Base-by-base conservation (phyloP, 2,797 vertebrate species). In the Bradypodion pumilum region DNA sequence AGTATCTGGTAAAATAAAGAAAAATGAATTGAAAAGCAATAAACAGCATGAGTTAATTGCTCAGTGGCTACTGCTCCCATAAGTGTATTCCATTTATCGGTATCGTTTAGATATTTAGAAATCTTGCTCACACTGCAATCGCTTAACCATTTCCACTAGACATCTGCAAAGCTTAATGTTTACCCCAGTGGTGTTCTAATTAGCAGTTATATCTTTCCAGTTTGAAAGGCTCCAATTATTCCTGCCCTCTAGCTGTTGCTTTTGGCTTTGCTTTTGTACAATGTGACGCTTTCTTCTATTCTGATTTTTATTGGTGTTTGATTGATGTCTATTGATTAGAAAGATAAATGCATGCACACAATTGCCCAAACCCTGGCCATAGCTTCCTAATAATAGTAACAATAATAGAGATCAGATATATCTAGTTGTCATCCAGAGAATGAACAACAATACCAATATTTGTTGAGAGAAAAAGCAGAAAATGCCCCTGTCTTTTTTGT, bases 251-350 rank as follows among this genome's bases (percentile, higher is more conserved):
- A 77, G 86, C 87, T 89, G 80, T 80, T 90, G 68, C 65, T 87
- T 74, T 52, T 83, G 87, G 80, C 75, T 52, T 90, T 62, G 25
- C 93, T 90, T 90, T 86, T 86, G 60, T 89, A 91, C 88, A 82
- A 83, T 49, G 32, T 60, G 89, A 87, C 32, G n/a, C 74, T 32
- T 78, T 84, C 46, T 80, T 87, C 37, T 80, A 35, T 66, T 81
- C 59, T 76, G 73, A 66, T 82, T 37, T 60, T 19, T 59, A 59
- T 91, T 74, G 15, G 86, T 88, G 80, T 90, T 89, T 91, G 80
- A 85, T 40, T 87, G 90, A 79, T 46, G 72, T 68, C 75, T 15
- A 12, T 74, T 70, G 62, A 74, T 84, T 62, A 74, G 29, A 60
- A 88, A 77, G 83, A 82, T 1, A 59, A 88, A 78, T 46, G 65